A percentile compares a stretch with the other conserved stretches of the same genome.
These are phyloP conservation scores for Ptilonorhynchus violaceus DNA, from an alignment of 2,113 vertebrate genomes.

Conservation along the genomic window DNA sequence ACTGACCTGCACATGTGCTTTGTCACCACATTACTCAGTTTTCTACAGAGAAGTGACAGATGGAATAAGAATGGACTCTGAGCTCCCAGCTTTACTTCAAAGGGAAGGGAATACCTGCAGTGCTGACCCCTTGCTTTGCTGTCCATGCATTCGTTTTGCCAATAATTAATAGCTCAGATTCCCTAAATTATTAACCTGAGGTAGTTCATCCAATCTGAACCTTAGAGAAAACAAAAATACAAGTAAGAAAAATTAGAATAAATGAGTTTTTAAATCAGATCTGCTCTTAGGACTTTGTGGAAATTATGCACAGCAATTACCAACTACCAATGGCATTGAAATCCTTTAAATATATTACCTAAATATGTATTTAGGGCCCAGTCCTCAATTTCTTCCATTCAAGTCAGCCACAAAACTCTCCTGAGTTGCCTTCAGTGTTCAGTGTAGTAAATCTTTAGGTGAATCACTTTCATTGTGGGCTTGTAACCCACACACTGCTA, in stretches of 20 bases:
- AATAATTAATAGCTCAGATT: not conserved
- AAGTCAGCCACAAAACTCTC: not conserved
- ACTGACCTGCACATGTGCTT: not conserved
- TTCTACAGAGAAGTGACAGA: not conserved
- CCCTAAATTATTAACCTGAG: not conserved
- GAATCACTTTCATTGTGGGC: not conserved
- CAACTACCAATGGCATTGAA: not conserved
- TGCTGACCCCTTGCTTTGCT: not conserved
- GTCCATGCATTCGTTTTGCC: not conserved
- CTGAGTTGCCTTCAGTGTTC: not conserved
- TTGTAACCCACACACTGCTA: not conserved
- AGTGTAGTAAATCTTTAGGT: not conserved
- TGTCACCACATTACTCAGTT: constrained; percentile 4
- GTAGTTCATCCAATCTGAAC: not conserved
- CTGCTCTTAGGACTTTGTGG: not conserved
- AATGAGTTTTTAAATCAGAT: not conserved
- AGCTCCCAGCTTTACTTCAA: not conserved
- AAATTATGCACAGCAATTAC: not conserved
- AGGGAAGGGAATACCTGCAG: not conserved
- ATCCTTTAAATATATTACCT: not conserved
- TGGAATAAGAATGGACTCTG: not conserved
- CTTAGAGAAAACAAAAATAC: not conserved
- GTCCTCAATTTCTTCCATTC: not conserved
- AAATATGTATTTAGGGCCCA: not conserved
- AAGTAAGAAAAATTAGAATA: not conserved